These are phyloP conservation scores for Nycticorax nycticorax DNA, from an alignment of 2,113 vertebrate species.

Conservation along the genomic window DNA sequence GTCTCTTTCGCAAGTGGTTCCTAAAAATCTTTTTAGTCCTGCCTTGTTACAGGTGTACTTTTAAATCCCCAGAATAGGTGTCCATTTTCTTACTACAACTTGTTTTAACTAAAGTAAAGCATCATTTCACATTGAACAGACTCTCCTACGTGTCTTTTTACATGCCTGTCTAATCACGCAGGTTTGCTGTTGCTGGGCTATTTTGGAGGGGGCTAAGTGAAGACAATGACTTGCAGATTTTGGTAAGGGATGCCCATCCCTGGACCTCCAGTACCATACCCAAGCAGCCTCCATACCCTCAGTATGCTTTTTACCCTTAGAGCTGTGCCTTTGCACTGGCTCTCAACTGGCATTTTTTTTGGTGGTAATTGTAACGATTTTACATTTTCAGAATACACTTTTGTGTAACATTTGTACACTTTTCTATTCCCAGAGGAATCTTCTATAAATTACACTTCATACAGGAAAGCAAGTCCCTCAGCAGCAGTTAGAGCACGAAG, in stretches of 20 bases:
- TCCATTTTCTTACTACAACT: background rate
- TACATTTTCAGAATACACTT: background rate
- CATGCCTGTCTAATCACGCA: accelerated
- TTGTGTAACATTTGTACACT: background rate
- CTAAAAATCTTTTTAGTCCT: background rate
- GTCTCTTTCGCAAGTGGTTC: background rate
- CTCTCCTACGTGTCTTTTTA: background rate
- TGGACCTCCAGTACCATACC: background rate
- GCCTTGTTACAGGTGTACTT: background rate
- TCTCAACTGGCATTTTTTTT: background rate
- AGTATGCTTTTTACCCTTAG: background rate
- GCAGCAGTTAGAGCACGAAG: background rate
- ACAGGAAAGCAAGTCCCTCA: background rate
- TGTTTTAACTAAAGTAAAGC: background rate
- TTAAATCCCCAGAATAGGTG: background rate
- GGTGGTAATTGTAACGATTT: background rate
- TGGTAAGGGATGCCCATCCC: background rate
- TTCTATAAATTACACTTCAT: background rate
- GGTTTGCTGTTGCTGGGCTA: background rate
- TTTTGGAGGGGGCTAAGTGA: background rate
- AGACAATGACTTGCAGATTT: background rate
- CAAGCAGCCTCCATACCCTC: background rate
- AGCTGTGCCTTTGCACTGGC: background rate
- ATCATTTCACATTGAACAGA: background rate
- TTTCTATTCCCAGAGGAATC: background rate